These are phyloP conservation scores for Hydrochoerus hydrochaeris DNA, from an alignment of 2,113 vertebrate genomes.

Conservation along the genomic window DNA sequence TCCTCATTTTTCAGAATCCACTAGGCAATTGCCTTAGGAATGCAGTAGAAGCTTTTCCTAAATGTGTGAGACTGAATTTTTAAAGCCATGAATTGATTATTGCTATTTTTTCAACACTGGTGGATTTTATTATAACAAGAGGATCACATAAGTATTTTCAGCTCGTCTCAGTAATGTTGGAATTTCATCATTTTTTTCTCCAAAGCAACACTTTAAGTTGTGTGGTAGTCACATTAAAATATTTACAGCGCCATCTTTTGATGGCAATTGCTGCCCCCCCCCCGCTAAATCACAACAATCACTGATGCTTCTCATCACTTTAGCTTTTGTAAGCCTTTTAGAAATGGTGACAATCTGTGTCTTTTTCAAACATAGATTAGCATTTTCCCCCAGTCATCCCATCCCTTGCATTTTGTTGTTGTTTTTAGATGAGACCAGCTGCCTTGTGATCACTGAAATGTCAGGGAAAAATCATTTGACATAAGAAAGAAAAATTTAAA, in stretches of 20 bases:
- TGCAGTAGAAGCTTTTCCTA: slow-evolving; percentile 56
- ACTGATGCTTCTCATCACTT: slow-evolving; percentile 60
- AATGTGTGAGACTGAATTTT: slow-evolving; percentile 73
- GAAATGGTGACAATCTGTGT: slow-evolving; percentile 78
- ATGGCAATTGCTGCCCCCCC: slow-evolving; percentile 61
- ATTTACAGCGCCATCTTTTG: slow-evolving; percentile 69
- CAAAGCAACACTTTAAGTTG: slow-evolving; percentile 17
- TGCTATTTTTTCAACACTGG: slow-evolving; percentile 72
- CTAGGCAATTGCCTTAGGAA: slow-evolving; percentile 50
- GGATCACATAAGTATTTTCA: slow-evolving; percentile 63
- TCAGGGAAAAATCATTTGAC: slow-evolving; percentile 82
- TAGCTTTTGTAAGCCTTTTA: slow-evolving; percentile 72
- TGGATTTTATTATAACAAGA: slow-evolving; percentile 71
- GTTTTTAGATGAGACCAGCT: slow-evolving; percentile 84
- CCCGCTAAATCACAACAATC: not conserved
- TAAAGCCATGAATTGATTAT: slow-evolving; percentile 69
- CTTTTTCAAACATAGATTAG: slow-evolving; percentile 76
- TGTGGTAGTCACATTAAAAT: slow-evolving; percentile 71
- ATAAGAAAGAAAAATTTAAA: slow-evolving; percentile 83
- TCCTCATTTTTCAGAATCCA: slow-evolving; percentile 43
- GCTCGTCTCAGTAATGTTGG: slow-evolving; percentile 60
- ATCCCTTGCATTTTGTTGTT: slow-evolving; percentile 81
- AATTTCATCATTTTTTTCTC: slow-evolving; percentile 58
- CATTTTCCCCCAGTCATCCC: slow-evolving; percentile 80
- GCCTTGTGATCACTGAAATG: slow-evolving; percentile 84